Evolutionary conservation across 2,797 vertebrate species (phyloP).

Genomic region (Pteronotus mesoamericanus): DNA sequence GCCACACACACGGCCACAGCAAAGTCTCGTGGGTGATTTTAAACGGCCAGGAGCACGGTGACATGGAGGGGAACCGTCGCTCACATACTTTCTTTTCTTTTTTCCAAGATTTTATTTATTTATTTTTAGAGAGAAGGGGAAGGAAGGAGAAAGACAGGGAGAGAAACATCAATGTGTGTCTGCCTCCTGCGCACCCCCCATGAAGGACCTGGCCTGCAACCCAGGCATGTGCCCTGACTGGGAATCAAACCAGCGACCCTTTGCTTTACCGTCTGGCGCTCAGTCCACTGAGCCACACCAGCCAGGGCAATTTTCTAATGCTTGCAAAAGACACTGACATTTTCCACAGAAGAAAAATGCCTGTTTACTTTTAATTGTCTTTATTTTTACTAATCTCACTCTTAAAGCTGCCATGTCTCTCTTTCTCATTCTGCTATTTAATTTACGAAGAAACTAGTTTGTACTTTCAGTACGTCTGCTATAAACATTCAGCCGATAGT

Average conservation of each 20-base stretch:
- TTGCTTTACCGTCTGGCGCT: too few species aligned
- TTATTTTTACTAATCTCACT: neutral
- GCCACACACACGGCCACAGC: rapidly evolving
- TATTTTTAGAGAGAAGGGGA: too few species aligned
- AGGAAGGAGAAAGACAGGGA: too few species aligned
- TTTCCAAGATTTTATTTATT: too few species aligned
- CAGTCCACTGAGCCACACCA: too few species aligned
- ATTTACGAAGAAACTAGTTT: neutral
- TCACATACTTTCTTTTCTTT: neutral
- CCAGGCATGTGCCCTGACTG: too few species aligned
- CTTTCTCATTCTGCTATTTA: neutral
- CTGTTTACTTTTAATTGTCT: neutral
- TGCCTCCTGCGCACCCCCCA: too few species aligned
- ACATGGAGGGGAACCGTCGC: rapidly evolving
- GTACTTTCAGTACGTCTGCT: neutral
- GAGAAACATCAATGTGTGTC: too few species aligned
- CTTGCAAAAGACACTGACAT: neutral
- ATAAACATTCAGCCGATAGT: neutral
- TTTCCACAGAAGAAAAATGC: neutral
- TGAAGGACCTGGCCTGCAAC: too few species aligned
- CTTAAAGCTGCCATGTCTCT: neutral
- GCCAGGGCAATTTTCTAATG: neutral
- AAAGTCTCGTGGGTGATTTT: neutral
- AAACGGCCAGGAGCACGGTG: neutral
- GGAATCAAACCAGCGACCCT: too few species aligned